Base-by-base conservation (phyloP, 1,140 invertebrate species). In the Maniola jurtina region DNA sequence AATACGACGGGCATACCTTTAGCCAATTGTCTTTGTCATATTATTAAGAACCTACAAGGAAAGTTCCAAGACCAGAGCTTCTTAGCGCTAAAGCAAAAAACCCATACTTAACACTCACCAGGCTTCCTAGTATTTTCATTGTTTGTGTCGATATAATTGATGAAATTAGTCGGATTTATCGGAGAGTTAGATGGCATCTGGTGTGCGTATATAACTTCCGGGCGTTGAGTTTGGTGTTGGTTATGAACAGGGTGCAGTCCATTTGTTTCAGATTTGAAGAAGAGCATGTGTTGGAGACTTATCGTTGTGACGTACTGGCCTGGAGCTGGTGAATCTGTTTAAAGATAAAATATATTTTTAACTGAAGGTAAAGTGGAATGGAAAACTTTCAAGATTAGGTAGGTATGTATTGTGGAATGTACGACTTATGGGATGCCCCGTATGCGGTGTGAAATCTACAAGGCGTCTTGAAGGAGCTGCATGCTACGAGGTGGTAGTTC, bases 221-320 rank as follows among this genome's bases (percentile, higher is more conserved):
- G 36, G 7, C 35, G 13, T 0, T 42, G 36, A 7, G 48, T 34
- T 40, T 52, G 16, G 9, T n/a, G 48, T 9, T 25, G 48, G 34
- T 47, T 64, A 13, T 47, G 33, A 3, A 47, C 48, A 7, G 40
- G 52, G 5, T 56, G 47, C 4, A 68, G 10, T 13, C 60, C 66
- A 38, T 58, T 25, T 1, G 14, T 50, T 13, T 54, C 66, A 13
- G 61, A 56, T 13, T 68, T 68, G 34, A 81, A 68, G 70, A 73
- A 84, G 14, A 86, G 57, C 50, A 73, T 82, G 62, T 87, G 83
- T 50, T 84, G 75, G 0, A 89, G 76, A 40, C 73, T 77, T 57
- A 86, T 78, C 3, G 79, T 81, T 5, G 81, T 83, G 0, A 89
- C 75, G 59, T 85, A 87, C 42, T 75, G 64, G n/a, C 75, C 75